phyloP scores from a whole-genome alignment of 2,797 vertebrate genomes.

The Tolypeutes matacus region DNA sequence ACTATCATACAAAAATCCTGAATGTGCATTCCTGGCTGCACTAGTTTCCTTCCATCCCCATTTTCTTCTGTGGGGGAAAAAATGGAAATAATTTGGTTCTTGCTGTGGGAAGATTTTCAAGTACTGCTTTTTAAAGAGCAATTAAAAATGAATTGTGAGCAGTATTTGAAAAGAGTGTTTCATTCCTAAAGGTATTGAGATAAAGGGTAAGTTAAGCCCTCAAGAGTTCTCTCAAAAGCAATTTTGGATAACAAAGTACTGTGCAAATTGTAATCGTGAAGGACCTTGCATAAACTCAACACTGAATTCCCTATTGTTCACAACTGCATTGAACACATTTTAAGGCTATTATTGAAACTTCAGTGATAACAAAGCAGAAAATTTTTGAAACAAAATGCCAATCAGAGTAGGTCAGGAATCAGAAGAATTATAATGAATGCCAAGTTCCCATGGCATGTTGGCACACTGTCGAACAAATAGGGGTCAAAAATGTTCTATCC shows the following conservation, averaged over 20 bases:
- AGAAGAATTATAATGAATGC: not conserved
- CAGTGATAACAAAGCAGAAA: not conserved
- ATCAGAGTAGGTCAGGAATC: not conserved
- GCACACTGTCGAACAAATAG: not conserved
- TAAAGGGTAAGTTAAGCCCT: slow-evolving; percentile 67
- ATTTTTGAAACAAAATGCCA: not conserved
- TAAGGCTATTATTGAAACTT: not conserved
- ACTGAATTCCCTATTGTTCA: not conserved
- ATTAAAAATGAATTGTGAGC: slow-evolving; percentile 66
- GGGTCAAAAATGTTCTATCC: not conserved
- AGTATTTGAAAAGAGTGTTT: slow-evolving; percentile 63
- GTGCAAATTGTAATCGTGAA: slow-evolving; percentile 19
- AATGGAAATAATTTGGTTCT: slow-evolving; percentile 50
- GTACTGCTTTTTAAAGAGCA: slow-evolving; percentile 62
- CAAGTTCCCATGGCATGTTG: not conserved
- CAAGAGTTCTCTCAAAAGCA: slow-evolving; percentile 55
- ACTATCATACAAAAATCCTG: not conserved
- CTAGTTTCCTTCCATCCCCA: not conserved
- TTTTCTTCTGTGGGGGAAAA: not conserved
- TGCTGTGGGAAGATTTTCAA: slow-evolving; percentile 54
- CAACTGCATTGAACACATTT: not conserved
- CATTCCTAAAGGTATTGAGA: slow-evolving; percentile 66
- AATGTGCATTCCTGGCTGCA: not conserved
- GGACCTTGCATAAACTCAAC: not conserved
- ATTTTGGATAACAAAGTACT: slow-evolving; percentile 18